These are phyloP conservation scores for Rhagophthalmus giganteus DNA, from an alignment of 2,888 invertebrate species.

Conservation along the genomic window DNA sequence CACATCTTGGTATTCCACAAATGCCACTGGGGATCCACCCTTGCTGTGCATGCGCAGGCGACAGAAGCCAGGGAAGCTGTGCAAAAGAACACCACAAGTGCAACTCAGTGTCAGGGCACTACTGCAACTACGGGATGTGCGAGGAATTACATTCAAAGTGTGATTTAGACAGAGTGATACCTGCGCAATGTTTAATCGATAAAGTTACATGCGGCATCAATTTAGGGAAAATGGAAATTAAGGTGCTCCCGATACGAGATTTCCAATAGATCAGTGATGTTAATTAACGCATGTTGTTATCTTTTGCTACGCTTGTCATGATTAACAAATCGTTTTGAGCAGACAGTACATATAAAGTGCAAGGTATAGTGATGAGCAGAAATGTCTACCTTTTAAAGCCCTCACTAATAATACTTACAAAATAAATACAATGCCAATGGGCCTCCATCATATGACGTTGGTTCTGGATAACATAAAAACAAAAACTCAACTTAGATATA, in stretches of 20 bases:
- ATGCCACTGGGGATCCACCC: slow-evolving; percentile 92
- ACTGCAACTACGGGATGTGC: slow-evolving; percentile 42
- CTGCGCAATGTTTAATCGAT: slow-evolving; percentile 39
- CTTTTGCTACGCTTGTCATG: no score
- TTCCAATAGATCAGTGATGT: no score
- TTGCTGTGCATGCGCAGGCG: slow-evolving; percentile 94
- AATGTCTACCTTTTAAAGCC: slow-evolving; percentile 13
- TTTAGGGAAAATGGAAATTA: slow-evolving; percentile 37
- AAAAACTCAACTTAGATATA: slow-evolving; percentile 30
- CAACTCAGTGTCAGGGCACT: slow-evolving; percentile 49
- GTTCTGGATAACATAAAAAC: slow-evolving; percentile 42
- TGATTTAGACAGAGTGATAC: slow-evolving; percentile 41
- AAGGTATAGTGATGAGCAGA: slow-evolving; percentile 47
- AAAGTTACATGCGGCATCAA: slow-evolving; percentile 45
- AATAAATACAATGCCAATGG: slow-evolving; percentile 33
- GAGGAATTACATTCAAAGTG: slow-evolving; percentile 36
- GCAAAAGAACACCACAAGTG: slow-evolving; percentile 59
- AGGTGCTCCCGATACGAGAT: slow-evolving; percentile 40
- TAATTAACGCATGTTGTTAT: no score
- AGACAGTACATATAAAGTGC: slow-evolving; percentile 37
- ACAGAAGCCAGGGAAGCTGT: slow-evolving; percentile 97
- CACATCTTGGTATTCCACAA: slow-evolving; percentile 96
- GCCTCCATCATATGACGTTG: slow-evolving; percentile 41
- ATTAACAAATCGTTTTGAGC: no score
- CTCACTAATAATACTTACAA: slow-evolving; percentile 40